Conservation (phyloP, 2,113 vertebrate genomes). For the Heterochromis multidens region DNA sequence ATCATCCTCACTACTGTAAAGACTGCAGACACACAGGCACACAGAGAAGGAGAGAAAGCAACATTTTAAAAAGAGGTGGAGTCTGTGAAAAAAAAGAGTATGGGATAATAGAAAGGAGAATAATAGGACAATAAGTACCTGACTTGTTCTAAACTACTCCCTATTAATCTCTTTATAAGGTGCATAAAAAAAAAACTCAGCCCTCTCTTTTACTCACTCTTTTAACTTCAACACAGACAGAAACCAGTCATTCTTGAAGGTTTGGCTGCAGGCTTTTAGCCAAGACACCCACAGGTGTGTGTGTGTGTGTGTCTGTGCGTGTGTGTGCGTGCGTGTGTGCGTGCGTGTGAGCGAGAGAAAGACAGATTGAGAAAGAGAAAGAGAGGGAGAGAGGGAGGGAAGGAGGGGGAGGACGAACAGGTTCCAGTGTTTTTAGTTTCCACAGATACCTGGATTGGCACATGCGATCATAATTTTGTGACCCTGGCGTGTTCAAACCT, state of each 20-base stretch:
- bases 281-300: conserved; percentile 65
- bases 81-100: neutral
- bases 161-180: conserved; percentile 44
- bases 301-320: neutral
- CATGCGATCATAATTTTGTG: conserved; percentile 83
- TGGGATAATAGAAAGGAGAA: conserved; percentile 11
- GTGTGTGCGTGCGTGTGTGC: neutral
- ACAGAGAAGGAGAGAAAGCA: neutral
- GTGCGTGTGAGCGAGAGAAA: neutral
- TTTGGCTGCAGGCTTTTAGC: conserved; percentile 80
- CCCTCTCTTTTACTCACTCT: conserved; percentile 42
- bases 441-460: conserved; percentile 92
- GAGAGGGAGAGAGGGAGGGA: neutral
- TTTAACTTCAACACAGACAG: conserved; percentile 51
- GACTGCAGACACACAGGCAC: conserved; percentile 72
- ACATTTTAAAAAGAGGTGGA: neutral
- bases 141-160: conserved; percentile 39
- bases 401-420: conserved; percentile 79
- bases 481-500: conserved; percentile 89
- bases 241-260: conserved; percentile 89
- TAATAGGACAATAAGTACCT: conserved; percentile 29
- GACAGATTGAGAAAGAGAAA: conserved; percentile 20
- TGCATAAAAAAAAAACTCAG: conserved; percentile 38
- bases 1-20: conserved; percentile 97
- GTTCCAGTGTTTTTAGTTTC: conserved; percentile 98